phyloP scores from a whole-genome alignment of 2,113 vertebrate genomes.

The Petroica traversi region DNA sequence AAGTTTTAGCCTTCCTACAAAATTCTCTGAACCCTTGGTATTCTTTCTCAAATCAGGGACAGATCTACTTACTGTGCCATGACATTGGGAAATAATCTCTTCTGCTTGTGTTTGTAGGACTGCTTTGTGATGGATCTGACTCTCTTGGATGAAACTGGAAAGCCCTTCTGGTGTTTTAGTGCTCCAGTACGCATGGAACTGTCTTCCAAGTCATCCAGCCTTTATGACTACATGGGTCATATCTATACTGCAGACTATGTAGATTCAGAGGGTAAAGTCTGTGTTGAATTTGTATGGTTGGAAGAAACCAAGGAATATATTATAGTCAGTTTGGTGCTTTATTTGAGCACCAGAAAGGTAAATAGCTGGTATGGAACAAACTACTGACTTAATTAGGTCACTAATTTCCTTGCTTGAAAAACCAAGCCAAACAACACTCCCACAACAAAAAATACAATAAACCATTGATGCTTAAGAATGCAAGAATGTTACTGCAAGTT shows the following conservation, averaged over 20 bases:
- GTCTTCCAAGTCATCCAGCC: background rate
- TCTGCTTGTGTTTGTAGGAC: slow-evolving; percentile 57
- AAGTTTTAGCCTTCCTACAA: background rate
- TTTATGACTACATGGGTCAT: slow-evolving; percentile 61
- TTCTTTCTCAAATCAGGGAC: background rate
- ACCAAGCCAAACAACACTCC: background rate
- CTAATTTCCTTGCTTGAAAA: background rate
- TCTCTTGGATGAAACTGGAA: slow-evolving; percentile 69
- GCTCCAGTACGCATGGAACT: slow-evolving; percentile 57
- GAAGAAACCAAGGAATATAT: slow-evolving; percentile 69
- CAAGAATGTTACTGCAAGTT: background rate
- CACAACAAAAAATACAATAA: too few species aligned
- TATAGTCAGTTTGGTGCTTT: slow-evolving; percentile 70
- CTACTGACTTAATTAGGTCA: slow-evolving; percentile 36
- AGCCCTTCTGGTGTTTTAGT: slow-evolving; percentile 79
- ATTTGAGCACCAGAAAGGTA: slow-evolving; percentile 63
- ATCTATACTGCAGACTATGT: slow-evolving; percentile 49
- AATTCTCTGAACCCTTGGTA: background rate
- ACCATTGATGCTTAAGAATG: background rate
- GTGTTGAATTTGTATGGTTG: slow-evolving; percentile 64
- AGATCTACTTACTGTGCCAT: background rate
- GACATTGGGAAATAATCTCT: background rate
- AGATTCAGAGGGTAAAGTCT: slow-evolving; percentile 67
- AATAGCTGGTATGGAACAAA: slow-evolving; percentile 75
- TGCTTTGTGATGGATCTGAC: slow-evolving; percentile 76